Evolutionary conservation across 2,888 invertebrate species (phyloP).

Genomic region (Watsonalla binaria): DNA sequence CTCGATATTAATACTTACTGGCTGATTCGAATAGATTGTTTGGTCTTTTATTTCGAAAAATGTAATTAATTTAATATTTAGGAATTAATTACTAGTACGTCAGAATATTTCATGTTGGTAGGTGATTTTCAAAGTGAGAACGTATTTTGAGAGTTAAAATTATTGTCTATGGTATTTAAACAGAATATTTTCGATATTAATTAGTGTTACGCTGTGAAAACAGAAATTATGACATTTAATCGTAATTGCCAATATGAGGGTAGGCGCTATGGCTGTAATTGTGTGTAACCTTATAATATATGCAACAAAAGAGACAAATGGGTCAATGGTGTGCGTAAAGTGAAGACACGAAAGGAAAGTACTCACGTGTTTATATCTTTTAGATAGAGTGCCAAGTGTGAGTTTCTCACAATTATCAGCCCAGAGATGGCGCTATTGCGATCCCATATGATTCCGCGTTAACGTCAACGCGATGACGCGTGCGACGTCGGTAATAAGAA

Average conservation of each 20-base stretch:
- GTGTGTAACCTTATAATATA: neutral
- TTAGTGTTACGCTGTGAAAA: constrained; percentile 68
- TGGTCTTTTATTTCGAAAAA: neutral
- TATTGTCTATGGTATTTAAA: constrained; percentile 64
- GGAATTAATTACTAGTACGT: constrained; percentile 1
- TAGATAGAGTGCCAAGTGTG: too few species aligned
- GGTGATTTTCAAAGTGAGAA: constrained; percentile 44
- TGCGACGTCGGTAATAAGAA: too few species aligned
- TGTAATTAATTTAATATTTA: neutral
- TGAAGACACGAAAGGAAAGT: too few species aligned
- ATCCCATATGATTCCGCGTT: too few species aligned
- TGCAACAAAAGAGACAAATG: too few species aligned
- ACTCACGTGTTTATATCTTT: too few species aligned
- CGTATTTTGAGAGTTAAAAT: constrained; percentile 59
- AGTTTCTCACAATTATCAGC: too few species aligned
- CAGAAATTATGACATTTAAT: constrained; percentile 57
- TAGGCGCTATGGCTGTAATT: constrained; percentile 10
- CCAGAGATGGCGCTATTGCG: too few species aligned
- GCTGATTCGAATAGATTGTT: neutral
- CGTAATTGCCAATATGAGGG: constrained; percentile 51
- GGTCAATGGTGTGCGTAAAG: too few species aligned
- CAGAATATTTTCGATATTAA: constrained; percentile 69
- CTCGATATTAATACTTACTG: neutral
- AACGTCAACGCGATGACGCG: too few species aligned
- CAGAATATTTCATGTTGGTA: constrained; percentile 40